Base-by-base conservation (phyloP, 2,888 invertebrate genomes). In the Imbricaverruca yamaguchii region DNA sequence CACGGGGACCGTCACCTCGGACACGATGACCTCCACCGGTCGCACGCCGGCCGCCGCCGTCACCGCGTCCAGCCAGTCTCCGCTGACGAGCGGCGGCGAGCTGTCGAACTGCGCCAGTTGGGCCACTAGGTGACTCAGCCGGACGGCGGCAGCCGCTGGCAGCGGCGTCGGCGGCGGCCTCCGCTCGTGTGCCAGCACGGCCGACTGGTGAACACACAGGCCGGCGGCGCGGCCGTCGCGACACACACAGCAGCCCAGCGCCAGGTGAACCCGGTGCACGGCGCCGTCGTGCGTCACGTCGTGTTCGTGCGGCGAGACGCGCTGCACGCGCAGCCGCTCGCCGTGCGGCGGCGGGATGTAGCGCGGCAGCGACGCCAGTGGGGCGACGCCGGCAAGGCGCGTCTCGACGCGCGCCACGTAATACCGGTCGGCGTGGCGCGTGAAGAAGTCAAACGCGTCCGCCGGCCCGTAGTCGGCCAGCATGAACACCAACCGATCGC, bases 211-310 rank as follows among this genome's bases (percentile, higher is more conserved):
- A 18, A 23, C 74, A 21, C 74, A 74, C 74, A 55, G 74, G 18
- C 18, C 74, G 10, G 53, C 74, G 53, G 55, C 53, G 53, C 74
- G 74, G 74, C 74, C 74, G 23, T 3, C 53, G 18, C 55, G 55
- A 21, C 74, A 74, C 18, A 21, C 55, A 55, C 74, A 74, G 74
- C 74, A 74, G 53, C 53, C 53, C 39, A 74, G 74, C 74, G 15
- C 53, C 74, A 55, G 55, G 39, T 74, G 53, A 53, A 86, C 57
- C 86, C 86, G 56, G 84, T 83, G 23, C 83, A 83, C 9, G 80
- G 87, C 85, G 80, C 87, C 83, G 91, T 90, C 83, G 89, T 89
- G 82, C 91, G 90, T 55, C 74, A 74, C 74, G 21, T 74, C 53
- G 74, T 74, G 74, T 21, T 55, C 55, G 53, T 21, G 55, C 74